Evolutionary conservation across 2,888 invertebrate species (phyloP).

Genomic region (Magallana nippona): DNA sequence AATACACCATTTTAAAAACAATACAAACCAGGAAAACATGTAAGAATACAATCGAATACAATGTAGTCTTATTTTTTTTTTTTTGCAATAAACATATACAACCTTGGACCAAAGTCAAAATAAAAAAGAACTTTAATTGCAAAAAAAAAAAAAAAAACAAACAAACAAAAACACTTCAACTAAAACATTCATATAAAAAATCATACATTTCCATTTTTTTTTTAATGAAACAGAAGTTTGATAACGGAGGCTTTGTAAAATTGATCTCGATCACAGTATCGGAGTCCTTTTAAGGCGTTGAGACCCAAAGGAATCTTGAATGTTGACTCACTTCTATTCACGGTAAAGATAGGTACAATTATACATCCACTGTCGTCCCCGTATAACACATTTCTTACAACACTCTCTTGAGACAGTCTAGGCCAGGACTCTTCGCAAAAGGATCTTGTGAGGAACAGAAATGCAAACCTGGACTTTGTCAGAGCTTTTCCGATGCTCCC

Average conservation of each 20-base stretch:
- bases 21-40: no score
- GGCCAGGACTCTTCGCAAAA: constrained; percentile 13
- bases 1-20: no score
- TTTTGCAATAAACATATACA: no score
- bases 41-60: no score
- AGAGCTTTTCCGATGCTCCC: no score
- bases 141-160: no score
- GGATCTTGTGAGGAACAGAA: background rate
- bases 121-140: no score
- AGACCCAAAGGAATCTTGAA: background rate
- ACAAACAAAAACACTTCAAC: no score
- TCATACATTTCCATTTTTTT: no score
- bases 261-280: background rate
- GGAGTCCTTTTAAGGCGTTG: background rate
- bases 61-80: no score
- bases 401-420: background rate
- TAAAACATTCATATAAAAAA: no score
- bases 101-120: no score
- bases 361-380: background rate
- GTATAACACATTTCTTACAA: background rate
- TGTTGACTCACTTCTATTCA: background rate
- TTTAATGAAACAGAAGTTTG: background rate
- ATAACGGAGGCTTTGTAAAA: background rate
- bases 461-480: background rate
- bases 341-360: background rate